Evolutionary conservation across 2,113 vertebrate species (phyloP), one percentile per base, ranked within the genome.

Genomic region (Arenaria interpres): DNA sequence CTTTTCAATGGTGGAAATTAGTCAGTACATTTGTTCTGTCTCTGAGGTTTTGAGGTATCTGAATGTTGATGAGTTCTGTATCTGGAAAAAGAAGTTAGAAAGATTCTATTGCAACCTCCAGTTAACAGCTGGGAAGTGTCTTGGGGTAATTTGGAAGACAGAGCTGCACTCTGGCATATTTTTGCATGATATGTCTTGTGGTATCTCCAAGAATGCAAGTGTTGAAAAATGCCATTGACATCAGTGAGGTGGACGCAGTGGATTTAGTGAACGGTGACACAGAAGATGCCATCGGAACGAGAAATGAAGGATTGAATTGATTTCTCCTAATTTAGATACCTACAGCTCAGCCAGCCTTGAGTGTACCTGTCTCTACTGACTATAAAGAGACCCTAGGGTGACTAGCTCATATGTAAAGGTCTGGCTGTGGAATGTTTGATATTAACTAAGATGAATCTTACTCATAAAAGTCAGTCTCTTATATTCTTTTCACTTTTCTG

Each of bases 301-400:
- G 35, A 86, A 84, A 59, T 83, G 63, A 89, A 93, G 53, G 63
- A 77, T 19, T 87, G 15, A 81, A 87, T 59, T 33, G 39, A 89
- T 92, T 96, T 92, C 28, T 85, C 32, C 86, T 86, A 41, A 74
- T 92, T 92, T 90, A 88, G 88, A 32, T 80, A 90, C 54, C 41
- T 63, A 37, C 25, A 59, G 59, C 46, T 81, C 50, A 89, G 72
- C 32, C 71, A 81, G 46, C 32, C 64, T 77, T 74, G 63, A 81
- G 46, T 43, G 30, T 54, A 50, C 32, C 46, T 81, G 45, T 56
- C 41, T 89, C 45, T 14, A 23, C 33, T 57, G 78, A 64, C 56
- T 81, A 19, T 51, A 89, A 63, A 74, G 76, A 46, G 28, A 81
- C 41, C 48, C 64, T 30, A 23, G 68, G 50, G 60, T 89, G 83